Base-by-base conservation (phyloP, 2,888 invertebrate genomes). In the Nemotelus pantherinus region DNA sequence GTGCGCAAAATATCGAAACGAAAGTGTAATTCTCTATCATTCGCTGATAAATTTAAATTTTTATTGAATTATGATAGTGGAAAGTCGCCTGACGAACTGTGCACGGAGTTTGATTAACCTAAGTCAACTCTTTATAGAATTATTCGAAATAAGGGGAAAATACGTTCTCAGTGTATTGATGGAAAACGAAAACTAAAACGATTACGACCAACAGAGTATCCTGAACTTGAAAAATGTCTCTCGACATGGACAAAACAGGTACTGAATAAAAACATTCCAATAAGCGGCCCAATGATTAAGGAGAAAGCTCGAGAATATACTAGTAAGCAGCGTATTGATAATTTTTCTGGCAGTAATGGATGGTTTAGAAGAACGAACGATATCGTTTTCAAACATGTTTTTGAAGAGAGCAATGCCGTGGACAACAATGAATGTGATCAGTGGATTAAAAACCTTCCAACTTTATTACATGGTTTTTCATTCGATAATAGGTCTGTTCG, bases 321-420 rank as follows among this genome's bases (percentile, higher is more conserved):
- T 10, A 67, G n/a, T 25, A 47, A n/a, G 43, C 43, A 41, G 3
- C 43, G n/a, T 48, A 67, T 47, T 47, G 67, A 10, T 47, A 43
- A 53, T 50, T 70, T 70, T 53, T 43, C 7, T 55, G 55, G 41
- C 55, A 71, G 71, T 55, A 71, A 71, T 55, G 71, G 71, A 10
- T 71, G 71, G 45, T 55, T 71, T 9, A 55, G 57, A 41, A 43
- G 25, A 43, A 53, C 43, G n/a, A 53, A 55, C 25, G 55, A 71
- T 41, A 71, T 71, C 44, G 47, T 53, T 57, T 55, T 44, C n/a
- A 43, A 39, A 48, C 5, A 68, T n/a, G 41, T 68, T 68, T 68
- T 10, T 68, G 53, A 50, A 25, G 68, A 68, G 39, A 68, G 68
- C 53, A 48, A 47, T 50, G 50, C 9, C 6, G 50, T 68, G 7